Evolutionary conservation across 1,140 invertebrate genomes (phyloP), one percentile per base, ranked within the genome.

Genomic region (Oscheius sp.): DNA sequence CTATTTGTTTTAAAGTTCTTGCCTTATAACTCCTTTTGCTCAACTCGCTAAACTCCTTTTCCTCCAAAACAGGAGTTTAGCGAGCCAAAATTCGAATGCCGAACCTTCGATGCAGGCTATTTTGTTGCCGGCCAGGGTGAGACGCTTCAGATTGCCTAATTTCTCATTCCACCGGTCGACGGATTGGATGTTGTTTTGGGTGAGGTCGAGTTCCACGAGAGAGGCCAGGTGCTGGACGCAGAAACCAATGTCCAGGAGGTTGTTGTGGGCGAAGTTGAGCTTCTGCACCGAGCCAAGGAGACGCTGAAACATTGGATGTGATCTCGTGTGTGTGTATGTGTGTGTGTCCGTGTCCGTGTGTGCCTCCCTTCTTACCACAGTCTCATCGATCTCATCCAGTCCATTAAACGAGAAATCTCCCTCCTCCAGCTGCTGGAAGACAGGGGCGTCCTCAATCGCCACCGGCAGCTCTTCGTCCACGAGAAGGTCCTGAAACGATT

Each of bases 91-190:
- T 15, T 59, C 29, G n/a, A n/a, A n/a, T n/a, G n/a, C n/a, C n/a
- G n/a, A 23, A 85, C 84, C 91, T 72, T 88, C 86, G 0, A 95
- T 82, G 0, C 89, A 89, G 23, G 87, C 89, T 0, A 97, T 88
- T 79, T 90, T 89, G 85, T 97, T 97, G 76, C 93, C 90, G 0
- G 92, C 91, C 38, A 97, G 82, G 83, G 93, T 91, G n/a, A 97
- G 88, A 69, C 88, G 89, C 15, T 91, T 89, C n/a, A 96, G 88
- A 85, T 95, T 94, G 1, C 93, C 93, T 67, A 96, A 88, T 84
- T 91, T 91, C 4, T 90, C 90, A 81, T 95, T 91, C 84, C 94
- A 74, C 80, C 91, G 88, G 2, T 91, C 88, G 45, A 92, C 89
- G 0, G 89, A 81, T 26, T 88, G 87, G 20, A 88, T 84, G 2